phyloP scores from a whole-genome alignment of 1,140 invertebrate species.

The Scaptomyza graminum region DNA sequence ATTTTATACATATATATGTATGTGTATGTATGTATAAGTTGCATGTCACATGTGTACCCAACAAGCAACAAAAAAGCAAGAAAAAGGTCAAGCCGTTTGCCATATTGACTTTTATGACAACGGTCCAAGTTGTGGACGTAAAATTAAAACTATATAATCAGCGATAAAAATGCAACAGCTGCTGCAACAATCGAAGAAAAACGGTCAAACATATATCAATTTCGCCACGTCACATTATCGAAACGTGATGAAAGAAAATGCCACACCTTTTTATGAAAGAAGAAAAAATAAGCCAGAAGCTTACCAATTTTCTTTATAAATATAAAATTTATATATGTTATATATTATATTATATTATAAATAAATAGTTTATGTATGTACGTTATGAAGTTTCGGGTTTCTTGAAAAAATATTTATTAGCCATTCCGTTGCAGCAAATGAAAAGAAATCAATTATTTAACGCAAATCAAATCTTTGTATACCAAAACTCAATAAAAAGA shows the following conservation, averaged over 20 bases:
- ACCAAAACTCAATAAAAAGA: too few species aligned
- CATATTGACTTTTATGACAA: constrained; percentile 75
- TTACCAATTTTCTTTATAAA: too few species aligned
- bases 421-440: too few species aligned
- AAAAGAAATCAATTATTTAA: too few species aligned
- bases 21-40: neutral
- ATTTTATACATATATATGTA: neutral
- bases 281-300: too few species aligned
- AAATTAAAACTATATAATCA: constrained; percentile 75
- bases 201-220: constrained; percentile 42
- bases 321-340: too few species aligned
- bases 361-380: too few species aligned
- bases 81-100: constrained; percentile 72
- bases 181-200: constrained; percentile 67
- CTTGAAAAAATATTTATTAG: too few species aligned
- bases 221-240: constrained; percentile 23
- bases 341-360: too few species aligned
- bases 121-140: constrained; percentile 42
- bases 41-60: constrained; percentile 55
- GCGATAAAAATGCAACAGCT: constrained; percentile 71
- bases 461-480: too few species aligned
- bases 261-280: constrained; percentile 25
- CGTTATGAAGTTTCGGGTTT: too few species aligned
- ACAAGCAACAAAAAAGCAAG: constrained; percentile 4
- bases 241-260: constrained; percentile 40